These are phyloP conservation scores for Drosophila nr. perissopoda DNA, from an alignment of 2,888 invertebrate genomes.

Conservation along the genomic window DNA sequence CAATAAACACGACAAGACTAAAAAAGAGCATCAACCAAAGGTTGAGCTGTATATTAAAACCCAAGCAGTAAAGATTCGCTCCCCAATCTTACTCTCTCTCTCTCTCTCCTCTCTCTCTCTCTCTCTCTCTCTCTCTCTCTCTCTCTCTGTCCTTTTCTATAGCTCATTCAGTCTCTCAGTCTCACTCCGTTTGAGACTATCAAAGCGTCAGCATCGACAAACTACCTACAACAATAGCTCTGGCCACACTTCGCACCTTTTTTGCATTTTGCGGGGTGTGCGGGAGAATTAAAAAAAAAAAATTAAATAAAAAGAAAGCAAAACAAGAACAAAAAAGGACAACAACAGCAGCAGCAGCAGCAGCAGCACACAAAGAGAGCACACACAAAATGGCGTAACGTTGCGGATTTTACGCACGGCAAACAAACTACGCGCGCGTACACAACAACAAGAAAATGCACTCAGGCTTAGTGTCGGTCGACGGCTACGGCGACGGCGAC, in stretches of 20 bases:
- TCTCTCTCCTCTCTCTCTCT: slow-evolving; percentile 11
- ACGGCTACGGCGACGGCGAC: slow-evolving; percentile 45
- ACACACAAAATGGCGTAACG: slow-evolving; percentile 79
- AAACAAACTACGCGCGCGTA: slow-evolving; percentile 79
- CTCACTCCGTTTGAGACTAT: slow-evolving; percentile 43
- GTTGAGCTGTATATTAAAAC: slow-evolving; percentile 59
- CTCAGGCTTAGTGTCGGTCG: slow-evolving; percentile 77
- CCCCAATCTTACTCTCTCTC: slow-evolving; percentile 23
- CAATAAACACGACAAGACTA: slow-evolving; percentile 25
- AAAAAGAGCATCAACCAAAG: slow-evolving; percentile 52
- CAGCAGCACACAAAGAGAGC: slow-evolving; percentile 66
- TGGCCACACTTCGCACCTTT: slow-evolving; percentile 71
- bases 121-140: slow-evolving; percentile 5
- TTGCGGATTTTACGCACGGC: slow-evolving; percentile 81
- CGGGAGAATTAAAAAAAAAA: slow-evolving; percentile 37
- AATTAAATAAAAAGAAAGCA: slow-evolving; percentile 7
- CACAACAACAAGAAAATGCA: slow-evolving; percentile 81
- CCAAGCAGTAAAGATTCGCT: slow-evolving; percentile 49
- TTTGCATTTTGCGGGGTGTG: slow-evolving; percentile 70
- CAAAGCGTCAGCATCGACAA: slow-evolving; percentile 73
- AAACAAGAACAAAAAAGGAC: slow-evolving; percentile 7
- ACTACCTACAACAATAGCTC: slow-evolving; percentile 55
- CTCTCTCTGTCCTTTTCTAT: slow-evolving; percentile 1
- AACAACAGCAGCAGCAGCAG: slow-evolving; percentile 3
- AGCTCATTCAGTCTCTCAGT: slow-evolving; percentile 2